phyloP scores from a whole-genome alignment of 2,113 vertebrate species.

The Oophaga pumilio region DNA sequence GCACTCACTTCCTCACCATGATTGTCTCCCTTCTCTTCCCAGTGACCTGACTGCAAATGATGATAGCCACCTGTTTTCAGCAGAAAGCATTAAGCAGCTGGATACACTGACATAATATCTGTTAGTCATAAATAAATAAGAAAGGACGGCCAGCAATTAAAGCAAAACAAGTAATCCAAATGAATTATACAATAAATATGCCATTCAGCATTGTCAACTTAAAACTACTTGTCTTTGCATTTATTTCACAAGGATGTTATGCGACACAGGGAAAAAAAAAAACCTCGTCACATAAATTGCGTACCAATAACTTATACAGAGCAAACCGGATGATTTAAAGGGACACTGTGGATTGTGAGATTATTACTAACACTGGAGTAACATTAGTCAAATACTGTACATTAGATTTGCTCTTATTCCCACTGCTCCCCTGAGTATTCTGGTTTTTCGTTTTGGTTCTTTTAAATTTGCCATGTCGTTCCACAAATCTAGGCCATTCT shows the following conservation, averaged over 20 bases:
- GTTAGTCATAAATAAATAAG: slow-evolving; percentile 56
- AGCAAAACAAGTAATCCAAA: slow-evolving; percentile 49
- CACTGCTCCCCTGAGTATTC: too few species aligned
- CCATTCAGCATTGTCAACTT: slow-evolving; percentile 39
- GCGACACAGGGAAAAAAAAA: neutral
- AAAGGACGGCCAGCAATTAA: slow-evolving; percentile 52
- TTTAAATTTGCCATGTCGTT: too few species aligned
- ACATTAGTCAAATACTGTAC: neutral
- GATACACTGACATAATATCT: slow-evolving; percentile 50
- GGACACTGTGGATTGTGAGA: neutral
- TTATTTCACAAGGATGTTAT: slow-evolving; percentile 41
- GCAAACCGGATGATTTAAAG: neutral
- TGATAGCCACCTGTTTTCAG: slow-evolving; percentile 56
- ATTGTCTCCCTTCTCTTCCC: slow-evolving; percentile 53
- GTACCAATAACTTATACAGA: neutral
- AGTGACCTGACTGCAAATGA: slow-evolving; percentile 53
- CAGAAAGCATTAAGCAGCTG: slow-evolving; percentile 54
- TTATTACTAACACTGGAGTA: neutral
- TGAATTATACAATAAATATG: slow-evolving; percentile 52
- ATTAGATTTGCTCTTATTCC: neutral
- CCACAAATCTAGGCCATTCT: too few species aligned
- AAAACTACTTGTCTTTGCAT: slow-evolving; percentile 44
- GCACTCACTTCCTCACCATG: slow-evolving; percentile 54
- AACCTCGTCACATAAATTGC: neutral
- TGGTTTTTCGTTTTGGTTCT: too few species aligned